A percentile compares a stretch with the other conserved stretches of the same genome.
Evolutionary conservation across 2,888 invertebrate species (phyloP).

Genomic region (Tinea semifulvella): DNA sequence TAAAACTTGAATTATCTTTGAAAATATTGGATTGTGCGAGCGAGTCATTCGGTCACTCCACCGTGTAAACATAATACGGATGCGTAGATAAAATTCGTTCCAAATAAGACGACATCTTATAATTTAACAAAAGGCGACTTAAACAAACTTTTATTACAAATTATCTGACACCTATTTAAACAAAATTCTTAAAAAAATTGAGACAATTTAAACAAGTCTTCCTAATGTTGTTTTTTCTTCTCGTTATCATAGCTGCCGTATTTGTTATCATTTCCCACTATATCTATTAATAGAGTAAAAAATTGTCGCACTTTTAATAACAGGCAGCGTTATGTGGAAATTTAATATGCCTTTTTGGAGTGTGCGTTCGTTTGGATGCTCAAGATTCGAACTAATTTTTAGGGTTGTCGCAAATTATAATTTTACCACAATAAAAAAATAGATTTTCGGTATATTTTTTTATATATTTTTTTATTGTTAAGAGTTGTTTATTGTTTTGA

Average conservation of each 20-base stretch:
- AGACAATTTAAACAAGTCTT: neutral
- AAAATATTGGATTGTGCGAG: too few species aligned
- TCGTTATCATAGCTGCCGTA: too few species aligned
- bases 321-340: neutral
- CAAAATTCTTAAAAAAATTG: slow-evolving; percentile 1
- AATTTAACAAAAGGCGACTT: neutral
- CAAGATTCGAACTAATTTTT: slow-evolving; percentile 4
- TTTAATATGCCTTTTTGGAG: slow-evolving; percentile 1
- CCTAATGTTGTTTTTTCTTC: slow-evolving; percentile 1
- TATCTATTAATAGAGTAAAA: neutral
- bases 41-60: too few species aligned
- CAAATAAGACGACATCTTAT: neutral
- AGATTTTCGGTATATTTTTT: too few species aligned
- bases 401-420: neutral
- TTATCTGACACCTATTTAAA: slow-evolving; percentile 6
- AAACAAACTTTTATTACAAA: slow-evolving; percentile 3
- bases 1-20: too few species aligned
- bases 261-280: too few species aligned
- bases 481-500: too few species aligned
- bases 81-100: neutral
- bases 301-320: slow-evolving; percentile 2
- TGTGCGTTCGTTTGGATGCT: neutral
- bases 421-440: neutral
- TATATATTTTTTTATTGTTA: too few species aligned
- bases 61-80: too few species aligned